Percentiles rank a stretch among this genome's conserved stretches.
phyloP scores from a whole-genome alignment of 2,888 invertebrate genomes.

The Agrotis puta region DNA sequence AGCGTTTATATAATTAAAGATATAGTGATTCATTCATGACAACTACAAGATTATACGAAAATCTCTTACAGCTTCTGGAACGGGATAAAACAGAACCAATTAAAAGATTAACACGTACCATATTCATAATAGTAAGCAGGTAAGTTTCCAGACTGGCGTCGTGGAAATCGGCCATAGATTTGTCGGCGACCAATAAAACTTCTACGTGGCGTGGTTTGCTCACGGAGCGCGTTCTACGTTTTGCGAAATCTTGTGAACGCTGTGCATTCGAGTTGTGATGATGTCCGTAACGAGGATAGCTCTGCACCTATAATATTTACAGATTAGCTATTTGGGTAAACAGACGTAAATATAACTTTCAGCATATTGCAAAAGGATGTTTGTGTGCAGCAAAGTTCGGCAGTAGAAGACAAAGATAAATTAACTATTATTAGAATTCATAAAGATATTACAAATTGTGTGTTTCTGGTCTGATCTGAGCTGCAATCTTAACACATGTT shows the following conservation, averaged over 20 bases:
- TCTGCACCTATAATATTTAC: conserved; percentile 66
- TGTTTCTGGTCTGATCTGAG: neutral
- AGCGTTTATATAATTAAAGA: neutral
- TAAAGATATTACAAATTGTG: neutral
- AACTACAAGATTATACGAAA: neutral
- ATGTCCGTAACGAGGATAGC: conserved; percentile 73
- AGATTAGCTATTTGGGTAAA: conserved; percentile 27
- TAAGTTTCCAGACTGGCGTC: conserved; percentile 96
- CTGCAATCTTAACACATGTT: neutral
- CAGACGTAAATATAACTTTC: conserved; percentile 9
- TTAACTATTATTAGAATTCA: no score
- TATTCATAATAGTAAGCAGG: conserved; percentile 97
- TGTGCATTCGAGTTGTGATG: conserved; percentile 72
- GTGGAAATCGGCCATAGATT: conserved; percentile 96
- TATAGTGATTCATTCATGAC: neutral
- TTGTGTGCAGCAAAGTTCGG: neutral
- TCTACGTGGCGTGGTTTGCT: conserved; percentile 95
- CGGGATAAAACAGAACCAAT: neutral
- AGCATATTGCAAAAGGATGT: neutral
- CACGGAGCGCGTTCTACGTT: conserved; percentile 91
- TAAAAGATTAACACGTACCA: conserved; percentile 90
- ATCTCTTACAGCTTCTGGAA: neutral
- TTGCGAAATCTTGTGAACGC: conserved; percentile 57
- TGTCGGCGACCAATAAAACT: conserved; percentile 96
- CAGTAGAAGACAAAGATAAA: conserved; percentile 13